Evolutionary conservation across 2,888 invertebrate genomes (phyloP), one percentile per base, ranked within the genome.

Genomic region (Dasysyrphus albostriatus): DNA sequence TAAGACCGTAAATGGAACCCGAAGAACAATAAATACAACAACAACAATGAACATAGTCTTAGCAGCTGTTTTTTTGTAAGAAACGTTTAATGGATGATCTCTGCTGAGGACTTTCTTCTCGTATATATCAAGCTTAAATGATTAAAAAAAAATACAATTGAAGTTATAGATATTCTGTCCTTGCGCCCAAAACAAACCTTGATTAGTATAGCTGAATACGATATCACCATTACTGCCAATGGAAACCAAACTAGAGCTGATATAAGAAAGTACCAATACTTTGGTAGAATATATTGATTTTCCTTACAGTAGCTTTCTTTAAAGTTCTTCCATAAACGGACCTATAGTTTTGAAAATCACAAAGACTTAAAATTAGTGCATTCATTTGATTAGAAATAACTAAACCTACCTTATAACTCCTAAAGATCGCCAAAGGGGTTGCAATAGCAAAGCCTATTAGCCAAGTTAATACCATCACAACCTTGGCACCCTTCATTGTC

Each of bases 201-300:
- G 72, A 94, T 92, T 83, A 95, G 95, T 89, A 96, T 96, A 63
- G 96, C 95, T 8, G 95, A 94, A 89, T 96, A 96, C 88, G 95
- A 95, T n/a, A 96, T 91, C 0, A 95, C 92, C 96, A 97, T 96
- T 0, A 96, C 93, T 0, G 94, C 93, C 32, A 97, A 92, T 0
- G 97, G 97, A 19, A 97, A 90, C 95, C 97, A 97, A 1, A 97
- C 97, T 24, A 97, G 92, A 7, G 96, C 94, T 0, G 95, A 94
- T 24, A 96, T 94, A 5, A 97, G 94, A 34, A 96, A 95, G 88
- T 96, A 95, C 96, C 97, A 97, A 90, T 97, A 98, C 44, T 95
- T 94, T 59, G 95, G 94, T 73, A 95, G 91, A 14, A 96, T 91
- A 1, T 93, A 89, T 0, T 94, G 91, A 87, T 96, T 94, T 92